These are phyloP conservation scores for Artibeus jamaicensis DNA, from an alignment of 2,797 vertebrate genomes.

Conservation along the genomic window DNA sequence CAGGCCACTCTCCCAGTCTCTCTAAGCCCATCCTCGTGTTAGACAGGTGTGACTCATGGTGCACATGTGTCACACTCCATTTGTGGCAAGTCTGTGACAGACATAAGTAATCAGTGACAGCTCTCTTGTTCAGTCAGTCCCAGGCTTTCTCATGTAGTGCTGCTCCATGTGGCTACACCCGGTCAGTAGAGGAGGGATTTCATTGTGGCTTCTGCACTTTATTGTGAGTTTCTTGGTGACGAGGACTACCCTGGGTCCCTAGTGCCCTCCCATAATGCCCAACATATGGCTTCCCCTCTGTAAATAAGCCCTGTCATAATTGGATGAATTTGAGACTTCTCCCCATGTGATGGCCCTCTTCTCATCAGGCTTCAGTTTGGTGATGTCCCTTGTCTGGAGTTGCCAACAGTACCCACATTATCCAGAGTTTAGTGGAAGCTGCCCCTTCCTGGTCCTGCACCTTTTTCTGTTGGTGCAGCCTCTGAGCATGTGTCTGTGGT, in stretches of 20 bases:
- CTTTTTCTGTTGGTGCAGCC: background rate
- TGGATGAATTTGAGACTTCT: background rate
- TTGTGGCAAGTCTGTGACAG: background rate
- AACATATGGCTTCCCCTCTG: fast-evolving
- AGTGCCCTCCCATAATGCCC: background rate
- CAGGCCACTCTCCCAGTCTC: background rate
- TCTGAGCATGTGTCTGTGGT: background rate
- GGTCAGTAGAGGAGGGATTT: background rate
- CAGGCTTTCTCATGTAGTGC: background rate
- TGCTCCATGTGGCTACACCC: background rate
- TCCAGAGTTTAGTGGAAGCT: background rate
- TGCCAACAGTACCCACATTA: background rate
- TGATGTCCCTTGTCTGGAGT: background rate
- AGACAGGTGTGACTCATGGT: background rate
- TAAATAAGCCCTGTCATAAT: background rate
- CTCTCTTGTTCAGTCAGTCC: background rate
- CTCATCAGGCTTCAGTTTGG: background rate
- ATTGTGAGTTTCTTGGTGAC: background rate
- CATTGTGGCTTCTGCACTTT: background rate
- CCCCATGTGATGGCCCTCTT: background rate
- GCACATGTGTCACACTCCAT: background rate
- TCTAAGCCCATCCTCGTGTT: background rate
- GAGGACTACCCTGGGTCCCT: background rate
- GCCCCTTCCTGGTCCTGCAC: background rate
- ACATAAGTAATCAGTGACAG: background rate